These are phyloP conservation scores for Vireo griseus DNA, from an alignment of 2,797 vertebrate species.

Conservation along the genomic window DNA sequence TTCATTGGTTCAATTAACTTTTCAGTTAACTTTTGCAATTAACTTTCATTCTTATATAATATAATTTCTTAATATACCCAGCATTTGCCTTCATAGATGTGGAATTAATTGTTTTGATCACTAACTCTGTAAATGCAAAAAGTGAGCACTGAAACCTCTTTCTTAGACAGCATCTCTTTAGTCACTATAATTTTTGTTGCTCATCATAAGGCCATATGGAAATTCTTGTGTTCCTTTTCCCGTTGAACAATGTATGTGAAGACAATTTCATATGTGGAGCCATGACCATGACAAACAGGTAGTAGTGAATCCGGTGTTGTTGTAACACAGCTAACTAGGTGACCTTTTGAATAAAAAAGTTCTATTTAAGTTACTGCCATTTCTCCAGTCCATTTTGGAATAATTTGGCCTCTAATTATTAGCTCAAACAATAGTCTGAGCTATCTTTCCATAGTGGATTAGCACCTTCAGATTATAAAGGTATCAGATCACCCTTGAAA, in stretches of 20 bases:
- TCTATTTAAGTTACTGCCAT: neutral
- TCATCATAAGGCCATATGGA: neutral
- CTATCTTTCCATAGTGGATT: neutral
- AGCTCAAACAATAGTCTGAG: neutral
- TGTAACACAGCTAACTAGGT: neutral
- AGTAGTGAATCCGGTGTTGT: neutral
- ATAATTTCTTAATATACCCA: neutral
- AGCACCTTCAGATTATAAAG: neutral
- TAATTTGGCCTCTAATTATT: neutral
- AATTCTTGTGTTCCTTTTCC: neutral
- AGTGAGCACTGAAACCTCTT: neutral
- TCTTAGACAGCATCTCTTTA: neutral
- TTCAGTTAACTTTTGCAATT: neutral
- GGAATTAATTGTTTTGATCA: neutral
- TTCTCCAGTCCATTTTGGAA: neutral
- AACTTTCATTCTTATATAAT: neutral
- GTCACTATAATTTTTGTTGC: neutral
- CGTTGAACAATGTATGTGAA: constrained; percentile 4
- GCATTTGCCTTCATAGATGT: neutral
- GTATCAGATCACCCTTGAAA: neutral
- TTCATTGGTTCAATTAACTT: neutral
- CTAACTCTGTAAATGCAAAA: neutral
- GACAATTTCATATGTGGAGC: constrained; percentile 46
- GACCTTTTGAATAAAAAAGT: neutral
- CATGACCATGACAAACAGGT: neutral